Evolutionary conservation across 2,113 vertebrate genomes (phyloP).

Genomic region (Pheucticus melanocephalus): DNA sequence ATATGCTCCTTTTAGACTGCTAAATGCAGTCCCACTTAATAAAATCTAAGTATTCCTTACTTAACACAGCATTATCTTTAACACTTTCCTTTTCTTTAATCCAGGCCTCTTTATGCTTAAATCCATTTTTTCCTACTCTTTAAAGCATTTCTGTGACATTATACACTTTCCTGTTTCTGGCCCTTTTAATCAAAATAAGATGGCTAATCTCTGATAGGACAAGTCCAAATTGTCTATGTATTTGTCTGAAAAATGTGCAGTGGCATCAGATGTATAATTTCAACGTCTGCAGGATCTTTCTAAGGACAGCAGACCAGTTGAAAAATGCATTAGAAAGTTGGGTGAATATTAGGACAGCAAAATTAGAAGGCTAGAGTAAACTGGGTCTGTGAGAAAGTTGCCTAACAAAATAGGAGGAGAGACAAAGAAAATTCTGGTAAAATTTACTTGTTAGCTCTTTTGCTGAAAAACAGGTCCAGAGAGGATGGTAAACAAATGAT

Average conservation of each 20-base stretch:
- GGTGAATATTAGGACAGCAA: not conserved
- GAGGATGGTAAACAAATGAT: not conserved
- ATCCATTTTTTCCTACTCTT: not conserved
- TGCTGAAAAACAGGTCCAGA: not conserved
- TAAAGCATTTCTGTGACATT: not conserved
- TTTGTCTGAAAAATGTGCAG: not conserved
- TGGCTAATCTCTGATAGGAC: not conserved
- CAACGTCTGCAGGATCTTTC: not conserved
- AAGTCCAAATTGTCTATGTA: rapidly evolving
- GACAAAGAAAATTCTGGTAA: not conserved
- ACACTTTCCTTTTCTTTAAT: not conserved
- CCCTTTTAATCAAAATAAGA: not conserved
- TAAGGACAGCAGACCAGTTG: not conserved
- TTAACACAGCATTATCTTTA: not conserved
- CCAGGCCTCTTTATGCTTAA: not conserved
- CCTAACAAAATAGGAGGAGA: not conserved
- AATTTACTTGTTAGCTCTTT: not conserved
- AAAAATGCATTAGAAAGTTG: not conserved
- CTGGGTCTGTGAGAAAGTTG: not conserved
- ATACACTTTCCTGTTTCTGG: not conserved
- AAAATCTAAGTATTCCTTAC: not conserved
- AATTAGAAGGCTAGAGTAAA: not conserved
- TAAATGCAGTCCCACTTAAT: not conserved
- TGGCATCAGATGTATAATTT: not conserved
- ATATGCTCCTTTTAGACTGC: not conserved